Evolutionary conservation across 1,140 invertebrate genomes (phyloP), one percentile per base, ranked within the genome.

Genomic region (Stegodyphus dumicola): DNA sequence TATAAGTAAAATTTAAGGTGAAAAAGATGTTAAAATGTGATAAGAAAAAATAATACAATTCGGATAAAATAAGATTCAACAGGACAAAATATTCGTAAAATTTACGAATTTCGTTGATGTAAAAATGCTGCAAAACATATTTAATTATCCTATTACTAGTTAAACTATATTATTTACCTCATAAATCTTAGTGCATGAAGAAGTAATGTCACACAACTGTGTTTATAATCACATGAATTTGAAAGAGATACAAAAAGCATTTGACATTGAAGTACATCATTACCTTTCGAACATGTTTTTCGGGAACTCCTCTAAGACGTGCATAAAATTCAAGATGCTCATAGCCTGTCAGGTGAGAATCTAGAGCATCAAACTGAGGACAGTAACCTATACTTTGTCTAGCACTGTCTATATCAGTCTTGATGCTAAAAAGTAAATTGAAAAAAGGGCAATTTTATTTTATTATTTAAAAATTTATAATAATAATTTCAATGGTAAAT

Each of bases 321-420:
- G 90, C 90, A 88, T 90, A 92, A 18, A 93, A 89, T 60, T 88
- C 74, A 18, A 92, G 86, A 79, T 91, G 91, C 87, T 92, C 92
- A 48, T 87, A 87, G 0, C 90, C 90, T n/a, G 90, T 92, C 2
- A 92, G 88, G 66, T 91, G 89, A 7, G 90, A 89, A 76, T 91
- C 88, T 10, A 92, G 87, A 5, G 91, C 90, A 88, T 92, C 91
- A 85, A 90, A 91, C 88, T 92, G 92, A 48, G 92, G 92, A 89
- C 92, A 92, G 85, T 92, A 92, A 6, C 92, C 91, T 80, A 92
- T 90, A 77, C 90, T 86, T 49, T 87, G 66, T 9, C 87, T 53
- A 52, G 87, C 87, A 56, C 33, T 64, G 64, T 81, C 87, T 2
- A 86, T 70, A 17, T 87, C 87, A 51, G 83, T 86, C 52, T 71